Base-by-base conservation (phyloP, 2,797 vertebrate species). In the Anguilla anguilla region DNA sequence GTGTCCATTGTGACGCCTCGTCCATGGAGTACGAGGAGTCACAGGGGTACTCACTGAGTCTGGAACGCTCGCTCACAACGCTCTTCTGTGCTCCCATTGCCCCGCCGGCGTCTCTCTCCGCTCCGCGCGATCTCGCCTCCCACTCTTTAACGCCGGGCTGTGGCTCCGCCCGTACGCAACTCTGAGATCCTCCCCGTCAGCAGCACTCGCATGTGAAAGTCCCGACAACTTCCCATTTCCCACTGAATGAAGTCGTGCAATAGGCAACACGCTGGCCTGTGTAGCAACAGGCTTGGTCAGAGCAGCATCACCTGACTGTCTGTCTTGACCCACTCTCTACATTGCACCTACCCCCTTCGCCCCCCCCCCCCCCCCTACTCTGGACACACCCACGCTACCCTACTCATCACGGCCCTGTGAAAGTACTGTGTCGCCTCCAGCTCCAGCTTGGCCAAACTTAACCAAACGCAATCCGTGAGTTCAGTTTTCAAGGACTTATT, bases 191-290 rank as follows among this genome's bases (percentile, higher is more conserved):
- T 87, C 25, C 25, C 51, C n/a, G 35, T 61, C 5, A 15, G 31
- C 7, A 46, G 64, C 69, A 72, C 28, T 22, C 11, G 64, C 81
- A 43, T n/a, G 35, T 64, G 43, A 53, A 61, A 6, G 1, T 15
- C 31, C 25, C 25, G 15, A 55, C 83, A 25, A 85, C 83, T 88
- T 88, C 87, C 87, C 25, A 57, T 88, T 84, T 88, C 49, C 82
- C 53, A 53, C 46, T 35, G 67, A 85, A 15, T 39, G 4, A 13
- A 55, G 49, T 39, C 69, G 43, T 35, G 4, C 67, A 86, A 55
- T 19, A 39, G 49, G 64, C 53, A 25, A n/a, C 49, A 51, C n/a
- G 15, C n/a, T 13, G n/a, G 10, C 53, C 17, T 2, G 35, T 53
- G 86, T 72, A 35, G 59, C 64, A 83, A 84, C 11, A 25, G 19